These are phyloP conservation scores for Lepilemur septentrionalis DNA, from an alignment of 2,797 vertebrate genomes.

Conservation along the genomic window DNA sequence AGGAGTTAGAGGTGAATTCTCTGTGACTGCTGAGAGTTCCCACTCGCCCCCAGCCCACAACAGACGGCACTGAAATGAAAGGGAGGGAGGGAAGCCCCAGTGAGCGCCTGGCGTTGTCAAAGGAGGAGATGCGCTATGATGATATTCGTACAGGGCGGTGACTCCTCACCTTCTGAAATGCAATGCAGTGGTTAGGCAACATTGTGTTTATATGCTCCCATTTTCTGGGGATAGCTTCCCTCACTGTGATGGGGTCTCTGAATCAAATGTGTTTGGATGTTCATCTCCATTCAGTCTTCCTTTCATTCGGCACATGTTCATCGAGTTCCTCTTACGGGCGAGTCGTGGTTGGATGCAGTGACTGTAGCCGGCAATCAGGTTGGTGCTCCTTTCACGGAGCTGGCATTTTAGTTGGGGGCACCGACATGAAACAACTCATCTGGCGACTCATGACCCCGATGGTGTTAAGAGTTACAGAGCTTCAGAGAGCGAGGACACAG, in stretches of 20 bases:
- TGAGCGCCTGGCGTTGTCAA: no score
- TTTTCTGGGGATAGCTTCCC: neutral
- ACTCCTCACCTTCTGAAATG: neutral
- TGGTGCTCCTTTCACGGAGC: neutral
- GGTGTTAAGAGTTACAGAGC: neutral
- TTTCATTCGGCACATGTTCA: neutral
- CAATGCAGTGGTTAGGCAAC: neutral
- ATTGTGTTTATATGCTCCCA: neutral
- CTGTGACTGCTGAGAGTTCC: neutral
- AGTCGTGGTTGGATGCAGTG: no score
- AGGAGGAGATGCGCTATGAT: neutral
- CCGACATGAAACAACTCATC: neutral
- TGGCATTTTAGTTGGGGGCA: neutral
- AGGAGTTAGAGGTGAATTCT: neutral
- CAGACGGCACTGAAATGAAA: neutral
- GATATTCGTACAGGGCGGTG: neutral
- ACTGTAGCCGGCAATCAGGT: fast-evolving
- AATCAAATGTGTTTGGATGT: neutral
- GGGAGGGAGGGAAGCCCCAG: neutral
- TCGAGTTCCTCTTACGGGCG: neutral
- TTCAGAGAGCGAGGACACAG: neutral
- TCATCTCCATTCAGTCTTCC: neutral
- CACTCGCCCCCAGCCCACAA: fast-evolving
- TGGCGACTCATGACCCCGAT: no score
- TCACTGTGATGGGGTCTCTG: neutral